Evolutionary conservation across 2,797 vertebrate species (phyloP), one percentile per base, ranked within the genome.

Genomic region (Alosa sapidissima): DNA sequence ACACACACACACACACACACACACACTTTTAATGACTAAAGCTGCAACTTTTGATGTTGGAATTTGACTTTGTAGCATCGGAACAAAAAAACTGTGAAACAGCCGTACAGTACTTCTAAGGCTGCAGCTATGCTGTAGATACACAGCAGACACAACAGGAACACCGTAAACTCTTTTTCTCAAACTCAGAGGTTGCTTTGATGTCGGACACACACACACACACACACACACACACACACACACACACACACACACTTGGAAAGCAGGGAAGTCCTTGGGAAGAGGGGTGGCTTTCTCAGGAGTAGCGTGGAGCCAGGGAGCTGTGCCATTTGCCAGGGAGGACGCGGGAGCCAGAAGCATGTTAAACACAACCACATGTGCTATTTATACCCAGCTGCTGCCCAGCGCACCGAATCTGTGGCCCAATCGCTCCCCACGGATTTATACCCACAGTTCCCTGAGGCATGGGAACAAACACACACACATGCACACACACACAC

Each of bases 301-400:
- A 88, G 87, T 88, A 87, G 86, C 82, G 2, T 82, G 52, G 88
- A 87, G 91, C 86, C 88, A 84, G 87, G 8, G 51, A 52, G 48
- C 85, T 88, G 88, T 87, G 87, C 62, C 82, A 84, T 58, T 58
- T 88, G 87, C 89, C 88, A 88, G 87, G 91, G 92, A 91, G 92
- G 93, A 92, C 92, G 86, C 91, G 88, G 91, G 89, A 90, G 90
- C 91, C 92, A 90, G 90, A 87, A 88, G 88, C 83, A 83, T 89
- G 89, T 88, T 94, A 94, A 95, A 93, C 91, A 89, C 88, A 94
- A 92, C 94, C 94, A 95, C 91, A 94, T 95, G 94, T 91, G 91
- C 92, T 93, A 91, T 92, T 93, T 93, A 91, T 92, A 84, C 60
- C 85, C 87, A 78, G 60, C 54, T 86, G 65, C 88, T 84, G 68